Percentiles rank a stretch among this genome's conserved stretches.
phyloP scores from a whole-genome alignment of 2,113 vertebrate species.

The Oceanites oceanicus region DNA sequence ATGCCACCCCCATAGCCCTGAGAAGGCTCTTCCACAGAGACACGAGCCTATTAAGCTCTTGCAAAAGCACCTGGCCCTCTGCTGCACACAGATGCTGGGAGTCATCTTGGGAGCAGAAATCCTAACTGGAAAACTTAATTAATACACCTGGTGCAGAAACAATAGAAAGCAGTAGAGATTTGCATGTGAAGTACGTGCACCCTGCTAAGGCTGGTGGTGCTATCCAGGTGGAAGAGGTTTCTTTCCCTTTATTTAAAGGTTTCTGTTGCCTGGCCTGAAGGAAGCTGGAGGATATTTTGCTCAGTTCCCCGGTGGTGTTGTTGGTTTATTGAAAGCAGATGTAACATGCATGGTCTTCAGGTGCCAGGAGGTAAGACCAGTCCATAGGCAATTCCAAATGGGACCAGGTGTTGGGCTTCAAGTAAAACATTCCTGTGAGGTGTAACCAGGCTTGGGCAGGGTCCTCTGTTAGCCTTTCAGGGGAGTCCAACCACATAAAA shows the following conservation, averaged over 20 bases:
- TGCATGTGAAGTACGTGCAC: not conserved
- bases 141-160: not conserved
- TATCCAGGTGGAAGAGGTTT: not conserved
- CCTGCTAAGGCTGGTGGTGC: not conserved
- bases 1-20: rapidly evolving
- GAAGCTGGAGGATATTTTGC: not conserved
- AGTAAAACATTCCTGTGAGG: not conserved
- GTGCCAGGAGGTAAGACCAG: not conserved
- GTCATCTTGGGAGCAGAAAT: not conserved
- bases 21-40: not conserved
- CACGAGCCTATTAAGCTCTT: not conserved
- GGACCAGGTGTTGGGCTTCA: not conserved
- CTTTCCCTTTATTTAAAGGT: not conserved
- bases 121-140: not conserved
- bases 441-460: not conserved
- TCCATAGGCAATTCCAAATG: not conserved
- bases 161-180: not conserved
- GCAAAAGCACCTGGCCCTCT: not conserved
- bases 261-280: not conserved
- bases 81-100: not conserved
- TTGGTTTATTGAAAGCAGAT: not conserved
- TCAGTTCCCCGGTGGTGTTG: not conserved
- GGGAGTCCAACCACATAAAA: not conserved
- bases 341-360: not conserved
- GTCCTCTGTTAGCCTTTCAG: not conserved